phyloP scores from a whole-genome alignment of 2,888 invertebrate species.

The Hypselothyrea guttata region DNA sequence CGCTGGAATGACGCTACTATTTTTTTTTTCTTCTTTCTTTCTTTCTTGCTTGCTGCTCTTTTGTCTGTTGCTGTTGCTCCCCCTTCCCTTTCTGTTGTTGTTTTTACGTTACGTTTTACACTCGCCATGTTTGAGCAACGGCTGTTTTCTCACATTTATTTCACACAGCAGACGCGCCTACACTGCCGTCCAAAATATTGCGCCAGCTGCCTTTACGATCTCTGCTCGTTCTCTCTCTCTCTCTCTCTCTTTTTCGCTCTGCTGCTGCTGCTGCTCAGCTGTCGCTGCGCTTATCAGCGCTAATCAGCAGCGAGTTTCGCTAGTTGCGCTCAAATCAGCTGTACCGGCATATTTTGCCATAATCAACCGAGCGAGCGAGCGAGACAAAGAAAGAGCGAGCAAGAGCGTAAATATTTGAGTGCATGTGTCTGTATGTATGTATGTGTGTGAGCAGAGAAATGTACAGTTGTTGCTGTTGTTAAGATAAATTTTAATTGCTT shows the following conservation, averaged over 20 bases:
- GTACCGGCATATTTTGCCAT: slow-evolving; percentile 69
- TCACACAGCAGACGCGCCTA: slow-evolving; percentile 22
- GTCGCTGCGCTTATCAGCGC: slow-evolving; percentile 40
- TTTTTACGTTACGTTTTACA: slow-evolving; percentile 24
- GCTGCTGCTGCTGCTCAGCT: slow-evolving; percentile 3
- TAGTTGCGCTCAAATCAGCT: slow-evolving; percentile 74
- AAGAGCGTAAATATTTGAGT: too few relatives aligned
- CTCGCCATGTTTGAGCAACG: slow-evolving; percentile 73
- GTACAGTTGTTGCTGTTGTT: slow-evolving; percentile 51
- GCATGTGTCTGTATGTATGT: slow-evolving; percentile 3
- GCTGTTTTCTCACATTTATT: slow-evolving; percentile 54
- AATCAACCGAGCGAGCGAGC: slow-evolving; percentile 51
- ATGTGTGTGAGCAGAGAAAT: slow-evolving; percentile 31
- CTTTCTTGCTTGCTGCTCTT: slow-evolving; percentile 1
- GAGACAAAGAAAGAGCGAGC: background rate
- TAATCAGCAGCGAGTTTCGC: slow-evolving; percentile 45
- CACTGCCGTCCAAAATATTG: slow-evolving; percentile 47
- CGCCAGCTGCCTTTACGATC: slow-evolving; percentile 26
- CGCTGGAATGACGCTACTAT: slow-evolving; percentile 72
- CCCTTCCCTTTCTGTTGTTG: slow-evolving; percentile 22
- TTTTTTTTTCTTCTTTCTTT: slow-evolving; percentile 25
- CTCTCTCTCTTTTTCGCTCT: slow-evolving; percentile 9
- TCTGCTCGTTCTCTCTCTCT: slow-evolving; percentile 12
- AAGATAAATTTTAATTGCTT: slow-evolving; percentile 18
- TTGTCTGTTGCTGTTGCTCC: background rate